phyloP scores from a whole-genome alignment of 2,888 invertebrate genomes.

The Platycheirus rosarum region DNA sequence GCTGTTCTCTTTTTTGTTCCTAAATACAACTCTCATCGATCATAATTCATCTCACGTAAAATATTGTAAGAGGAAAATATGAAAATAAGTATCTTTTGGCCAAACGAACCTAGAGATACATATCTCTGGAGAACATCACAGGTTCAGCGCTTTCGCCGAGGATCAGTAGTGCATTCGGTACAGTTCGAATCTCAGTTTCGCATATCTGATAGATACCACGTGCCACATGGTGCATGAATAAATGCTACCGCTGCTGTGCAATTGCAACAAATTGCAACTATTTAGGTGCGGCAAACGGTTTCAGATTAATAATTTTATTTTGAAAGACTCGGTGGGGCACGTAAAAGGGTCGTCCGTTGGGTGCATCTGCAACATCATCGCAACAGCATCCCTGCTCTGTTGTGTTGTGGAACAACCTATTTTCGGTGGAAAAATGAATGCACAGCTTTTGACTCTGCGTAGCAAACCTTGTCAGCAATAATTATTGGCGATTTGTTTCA shows the following conservation, averaged over 20 bases:
- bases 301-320: slow-evolving; percentile 59
- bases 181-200: slow-evolving; percentile 44
- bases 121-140: slow-evolving; percentile 22
- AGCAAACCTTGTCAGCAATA: slow-evolving; percentile 60
- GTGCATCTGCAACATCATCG: slow-evolving; percentile 53
- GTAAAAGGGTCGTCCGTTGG: slow-evolving; percentile 68
- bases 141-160: slow-evolving; percentile 36
- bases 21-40: slow-evolving; percentile 39
- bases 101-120: slow-evolving; percentile 5
- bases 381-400: slow-evolving; percentile 1
- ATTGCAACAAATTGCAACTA: slow-evolving; percentile 64
- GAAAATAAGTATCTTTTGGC: slow-evolving; percentile 20
- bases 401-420: slow-evolving; percentile 40
- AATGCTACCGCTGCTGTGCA: slow-evolving; percentile 51
- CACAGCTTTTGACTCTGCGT: slow-evolving; percentile 14
- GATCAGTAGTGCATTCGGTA: too few relatives aligned
- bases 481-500: slow-evolving; percentile 71
- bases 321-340: slow-evolving; percentile 55
- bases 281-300: slow-evolving; percentile 67
- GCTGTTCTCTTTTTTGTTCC: neutral
- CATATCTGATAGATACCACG: slow-evolving; percentile 55
- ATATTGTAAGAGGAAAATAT: slow-evolving; percentile 60
- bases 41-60: slow-evolving; percentile 69
- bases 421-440: slow-evolving; percentile 9
- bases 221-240: slow-evolving; percentile 48